Percentiles rank a stretch among this genome's conserved stretches.
Conservation (phyloP, 2,797 vertebrate genomes). For the Pseudochromis fuscus region DNA sequence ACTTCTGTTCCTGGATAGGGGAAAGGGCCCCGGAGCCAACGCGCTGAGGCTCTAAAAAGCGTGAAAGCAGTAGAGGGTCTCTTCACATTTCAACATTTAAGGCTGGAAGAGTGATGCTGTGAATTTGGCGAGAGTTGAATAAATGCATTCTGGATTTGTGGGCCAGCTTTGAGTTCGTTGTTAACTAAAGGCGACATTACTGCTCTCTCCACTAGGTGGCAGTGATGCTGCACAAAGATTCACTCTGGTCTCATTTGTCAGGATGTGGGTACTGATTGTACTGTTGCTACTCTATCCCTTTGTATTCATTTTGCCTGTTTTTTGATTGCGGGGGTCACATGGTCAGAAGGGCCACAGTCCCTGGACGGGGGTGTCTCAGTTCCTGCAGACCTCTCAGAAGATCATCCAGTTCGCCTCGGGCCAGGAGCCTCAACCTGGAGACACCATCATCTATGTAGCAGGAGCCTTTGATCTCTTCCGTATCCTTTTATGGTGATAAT, state of each 20-base stretch:
- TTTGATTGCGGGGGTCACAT: conserved; percentile 70
- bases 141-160: conserved; percentile 18
- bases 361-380: conserved; percentile 97
- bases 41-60: conserved; percentile 40
- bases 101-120: conserved; percentile 46
- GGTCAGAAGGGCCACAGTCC: conserved; percentile 91
- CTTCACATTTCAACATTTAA: conserved; percentile 32
- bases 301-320: conserved; percentile 52
- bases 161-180: conserved; percentile 6
- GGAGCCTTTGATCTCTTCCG: conserved; percentile 98
- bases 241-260: not conserved
- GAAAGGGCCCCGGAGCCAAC: conserved; percentile 51
- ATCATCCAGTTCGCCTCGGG: conserved; percentile 99
- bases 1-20: conserved; percentile 63
- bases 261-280: not conserved
- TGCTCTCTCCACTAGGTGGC: conserved; percentile 54
- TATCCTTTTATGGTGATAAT: conserved; percentile 92
- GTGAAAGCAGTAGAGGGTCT: conserved; percentile 39
- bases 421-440: conserved; percentile 92
- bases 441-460: conserved; percentile 96
- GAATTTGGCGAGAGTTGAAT: conserved; percentile 61
- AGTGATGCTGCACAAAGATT: conserved; percentile 9
- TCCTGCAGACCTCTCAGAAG: conserved; percentile 98
- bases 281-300: not conserved
- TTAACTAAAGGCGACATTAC: not conserved